These are phyloP conservation scores for zebrafish (Danio rerio) DNA, from an alignment of 2,113 vertebrate species.

Conservation along the genomic window DNA sequence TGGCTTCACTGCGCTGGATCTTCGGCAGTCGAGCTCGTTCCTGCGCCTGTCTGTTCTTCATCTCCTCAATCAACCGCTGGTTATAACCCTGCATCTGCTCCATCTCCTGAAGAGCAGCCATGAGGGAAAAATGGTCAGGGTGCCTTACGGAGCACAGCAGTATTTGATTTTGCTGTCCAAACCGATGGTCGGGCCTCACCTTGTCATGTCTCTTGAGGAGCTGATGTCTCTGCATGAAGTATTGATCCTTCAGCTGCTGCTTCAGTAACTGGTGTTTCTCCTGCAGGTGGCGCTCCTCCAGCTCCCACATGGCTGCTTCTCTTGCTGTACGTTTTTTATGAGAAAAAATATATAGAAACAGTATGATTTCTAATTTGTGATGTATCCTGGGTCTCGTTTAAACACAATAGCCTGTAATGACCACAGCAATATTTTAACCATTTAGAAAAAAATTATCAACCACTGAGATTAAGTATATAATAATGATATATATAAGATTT, in stretches of 20 bases:
- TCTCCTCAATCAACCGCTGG: conserved; percentile 92
- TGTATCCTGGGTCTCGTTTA: too few species aligned
- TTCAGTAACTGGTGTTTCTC: conserved; percentile 98
- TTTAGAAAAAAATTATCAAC: too few species aligned
- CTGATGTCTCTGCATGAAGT: conserved; percentile 98
- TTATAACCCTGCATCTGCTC: conserved; percentile 99
- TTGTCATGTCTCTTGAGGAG: conserved; percentile 98
- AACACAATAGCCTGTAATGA: too few species aligned
- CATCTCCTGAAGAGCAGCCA: conserved; percentile 83
- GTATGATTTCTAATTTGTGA: too few species aligned
- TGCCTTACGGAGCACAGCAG: neutral
- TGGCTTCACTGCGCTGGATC: conserved; percentile 95
- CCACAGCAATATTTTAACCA: too few species aligned
- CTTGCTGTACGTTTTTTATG: conserved; percentile 75
- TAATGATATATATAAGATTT: too few species aligned
- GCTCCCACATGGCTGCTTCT: conserved; percentile 97
- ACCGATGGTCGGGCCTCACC: conserved; percentile 69
- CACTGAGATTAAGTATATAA: too few species aligned
- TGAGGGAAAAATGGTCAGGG: neutral
- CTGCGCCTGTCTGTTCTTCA: conserved; percentile 93
- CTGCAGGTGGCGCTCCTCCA: conserved; percentile 96
- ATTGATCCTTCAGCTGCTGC: conserved; percentile 98
- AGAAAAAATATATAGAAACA: too few species aligned
- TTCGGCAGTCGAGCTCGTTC: conserved; percentile 94
- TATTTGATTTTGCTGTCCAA: neutral